Evolutionary conservation across 2,113 vertebrate genomes (phyloP).

Genomic region (Todiramphus chloris): DNA sequence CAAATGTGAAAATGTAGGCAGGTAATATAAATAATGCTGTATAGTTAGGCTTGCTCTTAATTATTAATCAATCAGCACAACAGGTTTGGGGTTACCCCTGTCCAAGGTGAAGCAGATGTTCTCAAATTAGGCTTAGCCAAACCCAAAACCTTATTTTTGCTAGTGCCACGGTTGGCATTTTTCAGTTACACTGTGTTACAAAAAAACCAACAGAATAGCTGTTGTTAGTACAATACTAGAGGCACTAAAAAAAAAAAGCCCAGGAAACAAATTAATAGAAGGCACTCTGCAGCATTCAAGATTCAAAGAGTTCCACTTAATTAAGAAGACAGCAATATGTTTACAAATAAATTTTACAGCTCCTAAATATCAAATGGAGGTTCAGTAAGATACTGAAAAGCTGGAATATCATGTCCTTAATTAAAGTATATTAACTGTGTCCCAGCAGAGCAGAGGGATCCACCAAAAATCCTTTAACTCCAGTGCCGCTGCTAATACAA

Average conservation of each 20-base stretch:
- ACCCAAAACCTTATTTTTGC: neutral
- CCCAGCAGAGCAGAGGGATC: neutral
- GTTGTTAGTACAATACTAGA: neutral
- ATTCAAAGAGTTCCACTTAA: neutral
- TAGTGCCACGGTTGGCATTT: neutral
- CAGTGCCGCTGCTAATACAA: neutral
- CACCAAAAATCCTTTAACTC: neutral
- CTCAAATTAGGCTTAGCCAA: neutral
- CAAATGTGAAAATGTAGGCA: slow-evolving; percentile 27
- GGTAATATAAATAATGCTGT: neutral
- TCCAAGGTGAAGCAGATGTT: neutral
- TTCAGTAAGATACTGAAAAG: neutral
- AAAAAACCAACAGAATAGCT: neutral
- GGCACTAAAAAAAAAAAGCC: neutral
- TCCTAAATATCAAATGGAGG: neutral
- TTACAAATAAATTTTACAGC: neutral
- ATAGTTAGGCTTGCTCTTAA: neutral
- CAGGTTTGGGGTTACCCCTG: neutral
- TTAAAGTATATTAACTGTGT: neutral
- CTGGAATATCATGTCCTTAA: neutral
- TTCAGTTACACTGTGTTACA: neutral
- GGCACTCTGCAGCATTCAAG: neutral
- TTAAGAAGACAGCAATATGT: neutral
- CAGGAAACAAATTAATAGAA: neutral
- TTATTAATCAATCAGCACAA: neutral